phyloP scores from a whole-genome alignment of 2,113 vertebrate species.

The Polyodon spathula region DNA sequence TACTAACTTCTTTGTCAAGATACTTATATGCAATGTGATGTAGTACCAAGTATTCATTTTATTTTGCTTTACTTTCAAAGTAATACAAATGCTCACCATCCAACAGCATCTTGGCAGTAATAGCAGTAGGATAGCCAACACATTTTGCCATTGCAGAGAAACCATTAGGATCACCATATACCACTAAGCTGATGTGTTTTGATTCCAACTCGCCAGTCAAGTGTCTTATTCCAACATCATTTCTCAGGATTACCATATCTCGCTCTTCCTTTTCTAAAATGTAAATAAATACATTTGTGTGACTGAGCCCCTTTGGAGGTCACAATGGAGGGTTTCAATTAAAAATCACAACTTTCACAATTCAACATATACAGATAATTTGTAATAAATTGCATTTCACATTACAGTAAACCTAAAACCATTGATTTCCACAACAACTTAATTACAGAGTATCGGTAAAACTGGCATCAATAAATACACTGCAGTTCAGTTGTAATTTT shows the following conservation, averaged over 20 bases:
- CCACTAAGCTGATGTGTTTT: conserved; percentile 77
- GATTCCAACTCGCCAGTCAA: conserved; percentile 86
- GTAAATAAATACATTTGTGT: not conserved
- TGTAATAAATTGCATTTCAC: not conserved
- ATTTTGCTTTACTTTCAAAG: not conserved
- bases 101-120: conserved; percentile 85
- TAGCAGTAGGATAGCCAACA: conserved; percentile 84
- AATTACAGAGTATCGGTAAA: too few species aligned
- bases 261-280: conserved; percentile 69
- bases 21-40: too few species aligned
- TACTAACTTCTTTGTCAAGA: too few species aligned
- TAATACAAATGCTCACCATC: conserved; percentile 63
- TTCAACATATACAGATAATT: too few species aligned
- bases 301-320: too few species aligned
- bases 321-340: not conserved
- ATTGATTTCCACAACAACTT: too few species aligned
- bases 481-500: too few species aligned
- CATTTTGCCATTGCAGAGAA: conserved; percentile 96
- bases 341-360: not conserved
- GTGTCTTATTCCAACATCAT: conserved; percentile 79
- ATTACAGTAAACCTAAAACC: not conserved
- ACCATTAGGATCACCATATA: conserved; percentile 77
- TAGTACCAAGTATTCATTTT: too few species aligned
- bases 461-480: too few species aligned
- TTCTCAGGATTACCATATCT: conserved; percentile 89